Conservation (phyloP, 2,797 vertebrate genomes). For the Heterohyrax brucei region DNA sequence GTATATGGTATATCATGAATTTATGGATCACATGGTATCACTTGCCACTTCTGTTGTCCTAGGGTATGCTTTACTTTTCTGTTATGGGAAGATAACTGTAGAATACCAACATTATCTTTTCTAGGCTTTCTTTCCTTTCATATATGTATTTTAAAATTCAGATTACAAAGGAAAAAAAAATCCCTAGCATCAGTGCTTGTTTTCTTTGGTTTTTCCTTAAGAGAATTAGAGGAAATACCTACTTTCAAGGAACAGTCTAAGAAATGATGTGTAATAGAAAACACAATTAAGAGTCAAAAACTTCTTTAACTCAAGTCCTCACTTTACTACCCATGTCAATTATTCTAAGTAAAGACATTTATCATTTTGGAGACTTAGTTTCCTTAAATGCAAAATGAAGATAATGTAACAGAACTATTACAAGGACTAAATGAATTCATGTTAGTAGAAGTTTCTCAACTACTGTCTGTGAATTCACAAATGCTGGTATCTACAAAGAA, state of each 20-base stretch:
- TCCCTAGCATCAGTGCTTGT: not conserved
- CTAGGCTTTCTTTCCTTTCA: not conserved
- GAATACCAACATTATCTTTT: not conserved
- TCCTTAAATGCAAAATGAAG: not conserved
- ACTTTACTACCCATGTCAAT: not conserved
- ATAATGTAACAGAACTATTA: not conserved
- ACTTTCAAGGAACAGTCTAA: not conserved
- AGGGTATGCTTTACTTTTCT: not conserved
- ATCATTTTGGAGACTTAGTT: not conserved
- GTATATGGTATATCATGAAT: not conserved
- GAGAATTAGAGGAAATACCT: not conserved
- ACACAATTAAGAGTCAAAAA: conserved; percentile 24
- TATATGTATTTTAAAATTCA: not conserved
- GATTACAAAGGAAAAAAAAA: not conserved
- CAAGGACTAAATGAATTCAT: not conserved
- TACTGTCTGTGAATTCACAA: not conserved
- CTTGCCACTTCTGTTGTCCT: not conserved
- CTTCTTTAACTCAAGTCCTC: not conserved
- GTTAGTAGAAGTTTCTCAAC: not conserved
- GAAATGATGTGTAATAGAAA: conserved; percentile 19
- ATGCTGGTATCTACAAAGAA: not conserved
- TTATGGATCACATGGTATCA: not conserved
- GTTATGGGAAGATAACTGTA: not conserved
- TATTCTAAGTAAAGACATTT: conserved; percentile 22
- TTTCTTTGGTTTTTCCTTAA: not conserved